Evolutionary conservation across 1,140 invertebrate species (phyloP).

Genomic region (Leguminivora glycinivorella): DNA sequence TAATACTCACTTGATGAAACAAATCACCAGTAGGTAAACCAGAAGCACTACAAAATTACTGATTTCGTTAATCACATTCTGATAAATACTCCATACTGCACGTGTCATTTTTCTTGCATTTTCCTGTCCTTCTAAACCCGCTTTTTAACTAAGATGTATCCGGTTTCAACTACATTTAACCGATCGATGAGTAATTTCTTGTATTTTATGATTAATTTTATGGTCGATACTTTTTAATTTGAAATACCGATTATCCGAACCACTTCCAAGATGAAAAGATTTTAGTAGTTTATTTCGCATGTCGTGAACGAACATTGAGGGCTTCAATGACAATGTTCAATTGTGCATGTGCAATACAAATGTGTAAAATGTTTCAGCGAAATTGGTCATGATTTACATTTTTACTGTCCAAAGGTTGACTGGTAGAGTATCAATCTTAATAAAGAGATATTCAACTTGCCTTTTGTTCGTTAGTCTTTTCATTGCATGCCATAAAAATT

Average conservation of each 20-base stretch:
- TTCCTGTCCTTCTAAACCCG: background rate
- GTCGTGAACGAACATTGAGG: background rate
- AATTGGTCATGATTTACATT: too few relatives aligned
- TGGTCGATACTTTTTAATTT: constrained; percentile 1
- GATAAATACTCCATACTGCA: background rate
- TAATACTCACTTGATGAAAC: too few relatives aligned
- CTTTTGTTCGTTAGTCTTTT: too few relatives aligned
- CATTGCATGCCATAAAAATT: too few relatives aligned
- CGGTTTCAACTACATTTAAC: constrained; percentile 4
- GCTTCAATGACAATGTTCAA: background rate
- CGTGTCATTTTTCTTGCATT: background rate
- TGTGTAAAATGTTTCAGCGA: background rate
- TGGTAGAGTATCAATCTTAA: too few relatives aligned
- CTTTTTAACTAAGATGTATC: background rate
- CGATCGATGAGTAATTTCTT: background rate
- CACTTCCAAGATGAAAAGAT: background rate
- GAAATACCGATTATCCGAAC: background rate
- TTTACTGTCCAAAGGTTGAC: too few relatives aligned
- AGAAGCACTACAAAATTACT: background rate
- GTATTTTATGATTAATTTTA: constrained; percentile 4
- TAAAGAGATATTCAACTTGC: too few relatives aligned
- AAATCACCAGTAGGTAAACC: background rate
- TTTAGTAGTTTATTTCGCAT: background rate
- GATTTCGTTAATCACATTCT: background rate
- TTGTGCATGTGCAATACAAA: background rate